Conservation (phyloP, 2,113 vertebrate genomes). For the Cynocephalus volans region DNA sequence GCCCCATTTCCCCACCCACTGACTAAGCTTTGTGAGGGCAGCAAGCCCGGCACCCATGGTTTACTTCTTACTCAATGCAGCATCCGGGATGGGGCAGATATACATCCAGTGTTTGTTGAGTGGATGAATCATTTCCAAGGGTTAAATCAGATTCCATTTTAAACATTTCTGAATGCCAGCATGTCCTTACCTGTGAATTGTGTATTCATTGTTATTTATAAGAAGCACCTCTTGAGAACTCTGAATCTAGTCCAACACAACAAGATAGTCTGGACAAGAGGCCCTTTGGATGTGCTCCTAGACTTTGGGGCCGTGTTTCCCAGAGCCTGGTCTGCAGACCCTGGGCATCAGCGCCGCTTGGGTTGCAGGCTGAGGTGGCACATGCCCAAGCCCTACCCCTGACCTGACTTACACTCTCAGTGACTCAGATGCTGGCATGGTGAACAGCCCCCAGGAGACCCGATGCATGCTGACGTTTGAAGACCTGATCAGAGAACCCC, state of each 20-base stretch:
- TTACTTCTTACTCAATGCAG: background rate
- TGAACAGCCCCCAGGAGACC: background rate
- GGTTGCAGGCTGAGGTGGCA: no score
- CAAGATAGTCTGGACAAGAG: background rate
- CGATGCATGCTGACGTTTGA: background rate
- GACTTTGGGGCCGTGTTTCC: no score
- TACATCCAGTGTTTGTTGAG: background rate
- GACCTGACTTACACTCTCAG: no score
- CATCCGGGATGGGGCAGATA: background rate
- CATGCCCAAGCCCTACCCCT: background rate
- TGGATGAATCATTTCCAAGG: background rate
- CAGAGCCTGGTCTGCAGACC: background rate
- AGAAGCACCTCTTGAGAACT: background rate
- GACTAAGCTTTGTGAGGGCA: no score
- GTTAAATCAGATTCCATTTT: background rate
- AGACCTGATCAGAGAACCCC: background rate
- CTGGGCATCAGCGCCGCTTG: background rate
- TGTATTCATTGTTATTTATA: background rate
- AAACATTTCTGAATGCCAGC: background rate
- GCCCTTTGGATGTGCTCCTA: no score
- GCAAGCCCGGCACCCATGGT: fast-evolving
- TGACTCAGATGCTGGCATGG: fast-evolving
- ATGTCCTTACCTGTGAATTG: background rate
- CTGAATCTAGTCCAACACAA: no score
- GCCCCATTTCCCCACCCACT: fast-evolving